phyloP scores from a whole-genome alignment of 1,140 invertebrate species.

The Diprion similis region DNA sequence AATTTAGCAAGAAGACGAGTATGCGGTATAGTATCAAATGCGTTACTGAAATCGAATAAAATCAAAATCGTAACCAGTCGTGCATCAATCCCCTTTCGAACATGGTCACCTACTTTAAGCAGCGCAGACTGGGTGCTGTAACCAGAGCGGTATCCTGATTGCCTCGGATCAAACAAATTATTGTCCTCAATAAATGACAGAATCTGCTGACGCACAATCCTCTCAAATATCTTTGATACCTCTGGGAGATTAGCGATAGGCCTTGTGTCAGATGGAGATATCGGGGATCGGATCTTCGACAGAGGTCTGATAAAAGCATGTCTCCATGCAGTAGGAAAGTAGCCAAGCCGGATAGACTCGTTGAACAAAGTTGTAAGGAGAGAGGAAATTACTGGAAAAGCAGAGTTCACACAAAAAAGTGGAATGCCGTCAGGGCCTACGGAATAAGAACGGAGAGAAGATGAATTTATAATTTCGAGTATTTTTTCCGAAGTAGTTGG shows the following conservation, averaged over 20 bases:
- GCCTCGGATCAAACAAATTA: neutral
- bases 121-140: slow-evolving; percentile 13
- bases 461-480: neutral
- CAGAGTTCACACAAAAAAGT: neutral
- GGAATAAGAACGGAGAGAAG: neutral
- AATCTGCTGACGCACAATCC: neutral
- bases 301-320: neutral
- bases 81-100: slow-evolving; percentile 11
- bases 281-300: neutral
- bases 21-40: neutral
- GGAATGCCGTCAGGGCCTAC: neutral
- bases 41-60: no score
- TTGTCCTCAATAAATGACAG: neutral
- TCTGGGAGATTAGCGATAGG: neutral
- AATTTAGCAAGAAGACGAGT: neutral
- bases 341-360: neutral
- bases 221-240: neutral
- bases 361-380: neutral
- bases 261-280: neutral
- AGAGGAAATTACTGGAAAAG: neutral
- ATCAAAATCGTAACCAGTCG: neutral
- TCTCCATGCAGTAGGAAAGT: neutral
- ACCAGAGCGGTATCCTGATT: slow-evolving; percentile 12
- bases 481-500: neutral
- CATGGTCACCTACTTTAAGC: slow-evolving; percentile 18